Evolutionary conservation across 2,888 invertebrate species (phyloP), one percentile per base, ranked within the genome.

Genomic region (Colostygia pectinataria): DNA sequence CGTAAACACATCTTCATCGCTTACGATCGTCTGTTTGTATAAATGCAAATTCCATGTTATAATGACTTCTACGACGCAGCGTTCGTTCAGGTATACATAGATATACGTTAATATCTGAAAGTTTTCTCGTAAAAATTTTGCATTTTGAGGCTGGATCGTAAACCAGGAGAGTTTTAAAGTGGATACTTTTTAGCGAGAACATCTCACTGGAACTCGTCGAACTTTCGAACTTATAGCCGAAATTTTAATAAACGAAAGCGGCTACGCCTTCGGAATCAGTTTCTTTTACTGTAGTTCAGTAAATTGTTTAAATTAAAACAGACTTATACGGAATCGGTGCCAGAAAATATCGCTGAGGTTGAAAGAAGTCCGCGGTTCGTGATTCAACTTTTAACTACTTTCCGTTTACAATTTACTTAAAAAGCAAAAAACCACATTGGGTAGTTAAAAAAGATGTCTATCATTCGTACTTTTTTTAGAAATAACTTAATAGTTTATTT

Each of bases 91-190:
- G 18, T 5, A 2, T 4, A 4, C 4, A 32, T 2, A 4, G 18
- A 42, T 7, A 13, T 13, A 37, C 61, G 66, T 65, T 71, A 75
- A 71, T 77, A 76, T 73, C 71, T 68, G 77, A 55, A 83, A 84
- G 73, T 84, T 83, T 72, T 61, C 76, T 79, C 80, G 74, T 83
- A 83, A 84, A 80, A 80, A 77, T 77, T 66, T 73, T 68, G 60
- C 62, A 64, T 80, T 77, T 74, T 70, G 65, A 63, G 62, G 71
- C 69, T 61, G 68, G 76, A 77, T 77, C 74, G 78, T 77, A 78
- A 78, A 77, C 72, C 72, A 68, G 68, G 67, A 48, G 68, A 72
- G 65, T 76, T 78, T 70, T 54, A 54, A 70, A 66, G 64, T 63
- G 59, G 66, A 63, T 61, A 68, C 65, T 77, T 78, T 75, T 77